Evolutionary conservation across 2,797 vertebrate genomes (phyloP).

Genomic region (Alcedo atthis): DNA sequence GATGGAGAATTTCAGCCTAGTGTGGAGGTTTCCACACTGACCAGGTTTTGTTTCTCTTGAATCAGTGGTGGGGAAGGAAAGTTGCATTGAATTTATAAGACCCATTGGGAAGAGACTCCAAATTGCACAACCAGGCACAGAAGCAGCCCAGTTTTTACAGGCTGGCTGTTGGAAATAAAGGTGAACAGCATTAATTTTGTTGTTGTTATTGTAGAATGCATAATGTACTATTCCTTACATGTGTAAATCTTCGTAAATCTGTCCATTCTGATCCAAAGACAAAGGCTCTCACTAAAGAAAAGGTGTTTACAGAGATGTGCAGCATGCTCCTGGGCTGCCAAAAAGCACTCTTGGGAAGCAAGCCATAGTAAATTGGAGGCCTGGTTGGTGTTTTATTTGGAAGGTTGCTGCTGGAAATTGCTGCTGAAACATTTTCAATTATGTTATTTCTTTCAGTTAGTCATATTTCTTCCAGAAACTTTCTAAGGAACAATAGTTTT

Average conservation of each 20-base stretch:
- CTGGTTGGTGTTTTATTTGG: background rate
- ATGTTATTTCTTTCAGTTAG: background rate
- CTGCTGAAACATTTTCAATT: background rate
- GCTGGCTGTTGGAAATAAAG: background rate
- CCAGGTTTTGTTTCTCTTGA: conserved; percentile 14
- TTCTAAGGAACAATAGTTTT: background rate
- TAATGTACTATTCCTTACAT: background rate
- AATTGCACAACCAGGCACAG: background rate
- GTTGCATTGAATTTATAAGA: background rate
- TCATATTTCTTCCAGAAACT: background rate
- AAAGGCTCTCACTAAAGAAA: background rate
- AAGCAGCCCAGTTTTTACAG: background rate
- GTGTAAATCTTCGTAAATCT: background rate
- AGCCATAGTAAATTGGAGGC: background rate
- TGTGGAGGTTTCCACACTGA: background rate
- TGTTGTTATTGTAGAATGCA: background rate
- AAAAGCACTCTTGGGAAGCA: background rate
- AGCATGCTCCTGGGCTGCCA: background rate
- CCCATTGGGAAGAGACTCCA: background rate
- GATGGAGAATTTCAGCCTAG: background rate
- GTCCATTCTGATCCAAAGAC: background rate
- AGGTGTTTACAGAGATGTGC: background rate
- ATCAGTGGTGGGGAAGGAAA: background rate
- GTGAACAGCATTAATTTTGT: background rate
- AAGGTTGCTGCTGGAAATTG: background rate